Evolutionary conservation across 2,888 invertebrate species (phyloP), one percentile per base, ranked within the genome.

Genomic region (Andrena bicolor): DNA sequence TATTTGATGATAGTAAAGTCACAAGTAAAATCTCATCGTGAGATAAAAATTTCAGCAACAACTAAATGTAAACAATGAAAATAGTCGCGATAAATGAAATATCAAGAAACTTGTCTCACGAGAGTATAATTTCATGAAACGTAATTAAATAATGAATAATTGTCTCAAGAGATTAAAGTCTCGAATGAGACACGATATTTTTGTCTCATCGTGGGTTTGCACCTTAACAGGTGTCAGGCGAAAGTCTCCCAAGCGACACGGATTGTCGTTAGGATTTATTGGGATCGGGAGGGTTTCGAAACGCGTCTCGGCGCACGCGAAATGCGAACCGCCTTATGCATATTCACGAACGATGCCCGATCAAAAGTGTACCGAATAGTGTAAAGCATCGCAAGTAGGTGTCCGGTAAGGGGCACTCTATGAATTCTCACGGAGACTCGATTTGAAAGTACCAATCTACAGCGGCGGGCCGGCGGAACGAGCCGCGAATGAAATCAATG

Each of bases 371-470:
- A 56, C 41, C 66, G 64, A 68, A 61, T 64, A 61, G 28, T 48
- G 76, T 69, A 75, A 79, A 64, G 71, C 73, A 41, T 61, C 72
- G 68, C 58, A 74, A 69, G 53, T 65, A 70, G 76, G 76, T 84
- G 85, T 84, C 87, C 80, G 80, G 84, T 35, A 49, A 35, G 63
- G 77, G 64, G 76, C 79, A 82, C 80, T 85, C 82, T 76, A 61
- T 80, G 83, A 87, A 87, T 85, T 87, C 87, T 89, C 87, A 85
- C 85, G 89, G 76, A 69, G 72, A 72, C 71, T 69, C 76, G 80
- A 89, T 89, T 88, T 77, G 88, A 88, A 88, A 88, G 88, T 89
- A 84, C 51, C 86, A 74, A 76, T 76, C 78, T 48, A 48, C 53
- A 53, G 66, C 32, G 26, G 56, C 71, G 80, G 74, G 64, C 76